Conservation (phyloP, 1,140 invertebrate genomes). For the Oryctes rhinoceros region DNA sequence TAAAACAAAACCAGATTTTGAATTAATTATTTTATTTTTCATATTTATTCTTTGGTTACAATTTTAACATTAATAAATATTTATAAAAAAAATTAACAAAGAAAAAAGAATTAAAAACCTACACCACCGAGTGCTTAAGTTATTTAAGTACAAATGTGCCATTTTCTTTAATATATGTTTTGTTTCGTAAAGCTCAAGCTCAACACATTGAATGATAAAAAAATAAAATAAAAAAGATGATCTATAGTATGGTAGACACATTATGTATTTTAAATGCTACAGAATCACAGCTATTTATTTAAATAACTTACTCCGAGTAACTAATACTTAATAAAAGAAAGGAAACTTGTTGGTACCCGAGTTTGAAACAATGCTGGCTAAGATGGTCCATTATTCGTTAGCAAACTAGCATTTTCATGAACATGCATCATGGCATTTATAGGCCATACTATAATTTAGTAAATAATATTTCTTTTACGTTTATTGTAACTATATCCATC, state of each 20-base stretch:
- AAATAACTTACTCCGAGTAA: neutral
- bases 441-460: neutral
- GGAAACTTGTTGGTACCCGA: no score
- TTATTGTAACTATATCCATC: neutral
- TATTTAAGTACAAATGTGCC: slow-evolving; percentile 37
- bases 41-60: slow-evolving; percentile 36
- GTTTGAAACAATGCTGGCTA: no score
- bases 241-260: neutral
- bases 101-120: slow-evolving; percentile 24
- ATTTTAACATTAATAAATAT: slow-evolving; percentile 37
- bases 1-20: neutral
- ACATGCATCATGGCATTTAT: neutral
- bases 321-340: slow-evolving; percentile 10
- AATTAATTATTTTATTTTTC: slow-evolving; percentile 4
- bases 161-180: neutral
- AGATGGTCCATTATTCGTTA: no score
- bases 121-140: slow-evolving; percentile 34
- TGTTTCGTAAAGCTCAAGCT: neutral
- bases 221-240: neutral
- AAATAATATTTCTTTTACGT: neutral
- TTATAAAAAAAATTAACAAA: slow-evolving; percentile 32
- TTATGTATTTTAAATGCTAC: slow-evolving; percentile 1
- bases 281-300: slow-evolving; percentile 21
- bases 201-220: neutral
- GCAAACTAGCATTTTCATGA: no score